Base-by-base conservation (phyloP, 2,113 vertebrate species). In the Eclectus roratus region DNA sequence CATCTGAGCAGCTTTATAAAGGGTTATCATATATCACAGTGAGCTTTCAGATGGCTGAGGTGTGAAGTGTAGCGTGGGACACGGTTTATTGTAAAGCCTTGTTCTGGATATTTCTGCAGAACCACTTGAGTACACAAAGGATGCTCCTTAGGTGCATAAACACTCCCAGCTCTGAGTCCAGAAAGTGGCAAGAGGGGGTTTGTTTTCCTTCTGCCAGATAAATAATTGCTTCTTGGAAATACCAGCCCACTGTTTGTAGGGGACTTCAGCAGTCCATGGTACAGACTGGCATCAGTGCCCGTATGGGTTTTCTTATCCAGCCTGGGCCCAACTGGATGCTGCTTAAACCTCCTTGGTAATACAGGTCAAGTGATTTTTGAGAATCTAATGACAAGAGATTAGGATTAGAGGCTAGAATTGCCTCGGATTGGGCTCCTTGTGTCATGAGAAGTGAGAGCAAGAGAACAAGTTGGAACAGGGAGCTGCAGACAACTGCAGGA, bases 11-110 rank as follows among this genome's bases (percentile, higher is more conserved):
- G 91, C 50, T 73, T 78, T 70, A 94, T 95, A 61, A 93, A 31
- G 60, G 64, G 28, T 87, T 92, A 63, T 88, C 69, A 3, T 94
- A 46, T 72, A 72, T 97, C 96, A 98, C 93, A 97, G 88, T 55
- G 37, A 86, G 39, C 66, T 83, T 5, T 89, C 65, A 33, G 17
- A 43, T 91, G 89, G 33, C 92, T 66, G 87, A 96, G 71, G 29
- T 76, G 20, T 19, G 9, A 65, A 61, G 41, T 56, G 79, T 4
- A 28, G 69, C 70, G 10, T 69, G 86, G 47, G n/a, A 61, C 33
- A 3, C 73, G 68, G 87, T 86, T 97, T 94, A 28, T 91, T 76
- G n/a, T 28, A 61, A 60, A 87, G 29, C 44, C 21, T 74, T 76
- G 39, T 43, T 21, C 70, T 56, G 49, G 53, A 17, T 78, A 19